Base-by-base conservation (phyloP, 2,797 vertebrate genomes). In the Liparis tanakae region DNA sequence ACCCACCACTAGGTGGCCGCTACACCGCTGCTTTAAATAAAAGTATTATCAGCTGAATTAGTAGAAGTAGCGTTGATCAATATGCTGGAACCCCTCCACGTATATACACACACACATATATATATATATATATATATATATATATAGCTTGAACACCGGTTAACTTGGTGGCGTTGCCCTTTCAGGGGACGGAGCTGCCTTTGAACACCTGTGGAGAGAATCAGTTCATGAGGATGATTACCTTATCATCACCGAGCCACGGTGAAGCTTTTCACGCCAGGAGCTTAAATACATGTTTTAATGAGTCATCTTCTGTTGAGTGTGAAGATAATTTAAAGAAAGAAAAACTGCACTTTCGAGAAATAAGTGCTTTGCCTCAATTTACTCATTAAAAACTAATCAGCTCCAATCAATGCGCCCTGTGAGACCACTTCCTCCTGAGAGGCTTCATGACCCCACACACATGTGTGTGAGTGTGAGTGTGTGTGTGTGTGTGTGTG, bases 331-430 rank as follows among this genome's bases (percentile, higher is more conserved):
- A 65, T 64, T 18, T 12, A 69, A 30, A 69, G 65, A n/a, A 53
- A 39, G 8, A 36, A 1, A 30, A 20, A 41, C 48, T 6, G 33
- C n/a, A 20, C 15, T 15, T 30, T 58, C 2, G 30, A 4, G 13
- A 17, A 67, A 39, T 13, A 55, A 20, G 15, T 6, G 51, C 7
- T 41, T 44, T 9, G n/a, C 18, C 10, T 17, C 6, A 10, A 58
- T 41, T 58, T 17, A 1, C 33, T 34, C 20, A 20, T 78, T 46
- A 60, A 5, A 53, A 17, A 51, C 20, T 37, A 44, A 65, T 65
- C 46, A 67, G 41, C 62, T 50, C 37, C 17, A 12, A 82, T 85
- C 70, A 65, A 82, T 62, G 53, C 36, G 4, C 30, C 53, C n/a
- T 58, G 10, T 39, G 25, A 0, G 48, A 10, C 2, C 3, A 3